Percentiles rank a stretch among this genome's conserved stretches.
These are phyloP conservation scores for Oscheius myriophilus DNA, from an alignment of 2,888 invertebrate species.

Conservation along the genomic window DNA sequence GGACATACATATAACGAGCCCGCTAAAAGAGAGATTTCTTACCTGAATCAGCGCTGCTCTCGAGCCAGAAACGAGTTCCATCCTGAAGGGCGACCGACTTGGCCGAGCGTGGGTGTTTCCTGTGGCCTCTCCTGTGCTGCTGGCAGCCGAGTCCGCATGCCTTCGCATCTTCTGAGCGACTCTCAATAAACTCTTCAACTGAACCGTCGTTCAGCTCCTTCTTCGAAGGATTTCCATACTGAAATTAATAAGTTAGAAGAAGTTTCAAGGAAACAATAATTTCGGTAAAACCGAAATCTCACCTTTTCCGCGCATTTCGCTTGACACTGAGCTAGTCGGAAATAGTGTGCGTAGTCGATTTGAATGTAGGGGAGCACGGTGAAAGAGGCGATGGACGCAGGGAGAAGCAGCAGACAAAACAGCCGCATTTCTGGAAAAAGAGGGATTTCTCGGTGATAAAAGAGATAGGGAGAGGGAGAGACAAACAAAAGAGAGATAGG, in stretches of 20 bases:
- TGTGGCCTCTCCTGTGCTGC: slow-evolving; percentile 45
- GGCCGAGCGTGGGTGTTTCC: slow-evolving; percentile 41
- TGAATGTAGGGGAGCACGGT: slow-evolving; percentile 67
- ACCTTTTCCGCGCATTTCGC: slow-evolving; percentile 68
- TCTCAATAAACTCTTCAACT: slow-evolving; percentile 17
- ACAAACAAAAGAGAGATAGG: too few relatives aligned
- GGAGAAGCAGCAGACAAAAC: slow-evolving; percentile 12
- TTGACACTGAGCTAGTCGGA: slow-evolving; percentile 65
- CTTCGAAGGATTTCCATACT: slow-evolving; percentile 23
- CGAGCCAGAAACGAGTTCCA: slow-evolving; percentile 55
- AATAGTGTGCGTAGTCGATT: slow-evolving; percentile 66
- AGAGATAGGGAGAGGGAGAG: too few relatives aligned
- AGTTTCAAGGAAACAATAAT: not conserved
- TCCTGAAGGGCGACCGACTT: slow-evolving; percentile 33
- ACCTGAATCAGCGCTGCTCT: slow-evolving; percentile 48
- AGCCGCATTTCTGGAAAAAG: slow-evolving; percentile 5
- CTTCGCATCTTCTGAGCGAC: slow-evolving; percentile 8
- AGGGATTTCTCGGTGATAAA: too few relatives aligned
- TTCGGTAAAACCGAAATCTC: not conserved
- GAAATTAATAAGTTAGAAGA: not conserved
- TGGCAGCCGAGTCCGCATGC: slow-evolving; percentile 56
- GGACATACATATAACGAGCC: too few relatives aligned
- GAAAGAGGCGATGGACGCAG: slow-evolving; percentile 38
- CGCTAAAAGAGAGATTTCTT: not conserved
- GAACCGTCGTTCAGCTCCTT: slow-evolving; percentile 23